These are phyloP conservation scores for Tenthredo mesomela DNA, from an alignment of 2,888 invertebrate genomes.

Conservation along the genomic window DNA sequence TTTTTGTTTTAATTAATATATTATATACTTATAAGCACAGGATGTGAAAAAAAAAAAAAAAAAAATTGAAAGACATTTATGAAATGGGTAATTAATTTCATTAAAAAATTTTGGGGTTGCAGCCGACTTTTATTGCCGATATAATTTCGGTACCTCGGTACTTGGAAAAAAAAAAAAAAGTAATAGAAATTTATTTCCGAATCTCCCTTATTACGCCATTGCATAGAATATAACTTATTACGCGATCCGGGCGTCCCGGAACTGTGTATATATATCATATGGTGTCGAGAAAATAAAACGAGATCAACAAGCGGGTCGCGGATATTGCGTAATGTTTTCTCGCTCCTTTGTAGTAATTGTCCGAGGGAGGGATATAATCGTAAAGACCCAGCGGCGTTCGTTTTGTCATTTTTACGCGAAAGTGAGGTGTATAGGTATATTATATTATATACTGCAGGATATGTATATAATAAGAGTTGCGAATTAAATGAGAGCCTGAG, in stretches of 20 bases:
- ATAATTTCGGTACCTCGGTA: background rate
- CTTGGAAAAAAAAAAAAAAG: background rate
- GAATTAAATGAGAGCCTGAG: background rate
- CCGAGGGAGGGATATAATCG: background rate
- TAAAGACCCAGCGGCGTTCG: background rate
- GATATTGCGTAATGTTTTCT: conserved; percentile 37
- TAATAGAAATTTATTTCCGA: background rate
- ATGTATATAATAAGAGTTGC: background rate
- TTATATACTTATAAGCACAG: too few species aligned
- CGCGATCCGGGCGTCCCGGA: conserved; percentile 40
- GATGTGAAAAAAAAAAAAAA: background rate
- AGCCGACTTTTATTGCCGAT: too few species aligned
- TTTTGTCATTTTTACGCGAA: background rate
- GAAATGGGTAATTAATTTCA: background rate
- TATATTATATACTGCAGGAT: background rate
- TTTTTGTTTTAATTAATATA: background rate
- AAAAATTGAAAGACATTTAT: background rate
- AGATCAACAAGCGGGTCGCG: background rate
- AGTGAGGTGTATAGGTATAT: background rate
- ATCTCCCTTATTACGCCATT: conserved; percentile 19
- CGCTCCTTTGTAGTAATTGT: conserved; percentile 33
- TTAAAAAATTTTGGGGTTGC: background rate
- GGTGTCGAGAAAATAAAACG: conserved; percentile 18
- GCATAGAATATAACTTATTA: conserved; percentile 27
- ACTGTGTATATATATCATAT: background rate